Percentiles rank a stretch among this genome's conserved stretches.
Conservation (phyloP, 1,140 invertebrate genomes). For the Ridgeia piscesae region DNA sequence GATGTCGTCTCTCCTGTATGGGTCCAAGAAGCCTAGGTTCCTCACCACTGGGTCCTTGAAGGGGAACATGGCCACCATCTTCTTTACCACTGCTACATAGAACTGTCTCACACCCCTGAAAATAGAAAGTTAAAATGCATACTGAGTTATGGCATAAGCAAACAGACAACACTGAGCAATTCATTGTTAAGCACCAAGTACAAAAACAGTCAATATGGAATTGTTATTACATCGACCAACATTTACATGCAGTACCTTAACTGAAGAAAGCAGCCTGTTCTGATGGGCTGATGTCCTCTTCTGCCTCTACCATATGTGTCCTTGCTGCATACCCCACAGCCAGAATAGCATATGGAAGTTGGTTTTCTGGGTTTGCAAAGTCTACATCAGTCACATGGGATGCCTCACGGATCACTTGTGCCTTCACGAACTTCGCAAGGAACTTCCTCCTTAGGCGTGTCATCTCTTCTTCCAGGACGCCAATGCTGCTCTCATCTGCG, state of each 20-base stretch:
- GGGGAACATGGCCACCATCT: not conserved
- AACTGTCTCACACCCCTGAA: not conserved
- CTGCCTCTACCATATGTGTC: no score
- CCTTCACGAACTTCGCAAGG: not conserved
- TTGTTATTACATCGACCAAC: no score
- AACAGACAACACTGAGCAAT: no score
- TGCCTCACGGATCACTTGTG: not conserved
- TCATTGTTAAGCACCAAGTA: not conserved
- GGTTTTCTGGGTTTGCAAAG: not conserved
- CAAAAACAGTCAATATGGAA: no score
- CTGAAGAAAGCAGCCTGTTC: no score
- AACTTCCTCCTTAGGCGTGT: not conserved
- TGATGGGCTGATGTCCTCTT: no score
- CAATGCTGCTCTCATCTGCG: not conserved
- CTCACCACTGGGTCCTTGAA: not conserved
- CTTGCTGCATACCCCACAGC: not conserved
- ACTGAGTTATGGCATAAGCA: no score
- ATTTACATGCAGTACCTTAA: not conserved
- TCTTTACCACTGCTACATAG: not conserved
- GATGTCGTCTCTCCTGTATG: no score
- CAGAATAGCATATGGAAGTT: not conserved
- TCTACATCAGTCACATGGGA: not conserved
- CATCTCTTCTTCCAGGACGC: not conserved
- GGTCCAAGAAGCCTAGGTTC: not conserved
- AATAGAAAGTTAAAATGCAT: not conserved